These are phyloP conservation scores for Hippasteria phrygiana DNA, from an alignment of 53 echinoderm and acorn worm species.

Conservation along the genomic window DNA sequence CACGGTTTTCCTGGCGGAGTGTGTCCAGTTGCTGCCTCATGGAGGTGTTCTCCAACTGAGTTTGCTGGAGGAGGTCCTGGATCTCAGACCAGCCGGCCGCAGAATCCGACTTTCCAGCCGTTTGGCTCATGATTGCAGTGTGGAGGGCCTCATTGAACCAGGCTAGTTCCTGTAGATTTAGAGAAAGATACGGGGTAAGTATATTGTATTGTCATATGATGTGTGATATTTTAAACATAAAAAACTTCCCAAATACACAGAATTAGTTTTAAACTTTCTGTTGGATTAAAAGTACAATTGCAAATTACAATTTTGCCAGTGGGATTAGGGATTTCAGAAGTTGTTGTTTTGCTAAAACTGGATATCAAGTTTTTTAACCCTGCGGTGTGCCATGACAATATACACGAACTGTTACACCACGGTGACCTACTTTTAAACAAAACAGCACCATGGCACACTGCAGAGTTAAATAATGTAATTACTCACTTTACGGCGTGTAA, in stretches of 20 bases:
- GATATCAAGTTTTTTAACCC: no score
- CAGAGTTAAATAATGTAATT: no score
- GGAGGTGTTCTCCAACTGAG: constrained; percentile 96
- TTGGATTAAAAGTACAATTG: no score
- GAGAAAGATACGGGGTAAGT: background rate
- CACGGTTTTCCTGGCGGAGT: constrained; percentile 88
- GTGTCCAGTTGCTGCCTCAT: constrained; percentile 92
- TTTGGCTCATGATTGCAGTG: constrained; percentile 53
- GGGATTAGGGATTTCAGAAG: no score
- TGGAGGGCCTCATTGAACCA: constrained; percentile 21
- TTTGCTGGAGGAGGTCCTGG: constrained; percentile 95
- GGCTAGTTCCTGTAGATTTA: constrained; percentile 11
- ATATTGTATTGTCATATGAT: background rate
- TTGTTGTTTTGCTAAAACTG: no score
- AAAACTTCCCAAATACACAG: background rate
- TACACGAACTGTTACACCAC: no score
- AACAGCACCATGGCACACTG: no score
- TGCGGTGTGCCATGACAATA: no score
- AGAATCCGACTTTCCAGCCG: constrained; percentile 59
- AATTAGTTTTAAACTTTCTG: no score
- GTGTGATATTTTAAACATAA: background rate
- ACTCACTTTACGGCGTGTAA: no score
- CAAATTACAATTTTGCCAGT: no score
- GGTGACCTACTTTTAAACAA: no score
- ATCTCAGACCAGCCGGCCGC: constrained; percentile 93